Base-by-base conservation (phyloP, 2,113 vertebrate species). In the Lophius piscatorius region DNA sequence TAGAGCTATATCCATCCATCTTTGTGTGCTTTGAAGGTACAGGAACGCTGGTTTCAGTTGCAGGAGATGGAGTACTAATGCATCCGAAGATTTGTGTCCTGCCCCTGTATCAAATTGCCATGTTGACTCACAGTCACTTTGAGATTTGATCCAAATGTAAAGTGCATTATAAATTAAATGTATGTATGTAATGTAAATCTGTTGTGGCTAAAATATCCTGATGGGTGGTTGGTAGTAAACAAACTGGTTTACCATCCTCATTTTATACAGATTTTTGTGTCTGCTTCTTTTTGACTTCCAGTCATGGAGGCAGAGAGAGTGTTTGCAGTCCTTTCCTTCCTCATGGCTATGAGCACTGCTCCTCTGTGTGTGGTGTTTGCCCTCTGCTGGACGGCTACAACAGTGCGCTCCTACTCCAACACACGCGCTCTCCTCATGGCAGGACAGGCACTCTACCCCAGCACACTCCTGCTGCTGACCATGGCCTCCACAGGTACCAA, bases 361-460 rank as follows among this genome's bases (percentile, higher is more conserved):
- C 80, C 79, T 17, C 78, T 92, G 40, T 92, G 91, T 21, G 77
- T 93, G 58, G 65, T 92, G 45, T 89, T 93, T 35, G 84, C 90
- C 66, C 83, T 91, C 82, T 93, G 91, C 81, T 92, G 91, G 92
- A 90, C 84, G 2, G 83, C 86, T 1, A 23, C 72, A 51, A 92
- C 91, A 0, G 81, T 88, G 76, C 87, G 44, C 18, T 90, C 91
- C 51, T 92, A 91, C 76, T 88, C 89, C 42, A 91, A 92, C 88
- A 89, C 85, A 1, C 83, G 85, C 21, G 80, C 91, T 5, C 84
- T 90, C 39, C 82, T 91, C 48, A 89, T 90, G 82, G 83, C 77
- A 16, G 85, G 88, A 5, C 86, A 90, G 63, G 83, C 82, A 0
- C 87, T 92, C 10, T 87, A 89, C 64, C 91, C 91, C 35, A 89